Evolutionary conservation across 2,888 invertebrate species (phyloP).

Genomic region (Seladonia tumulorum): DNA sequence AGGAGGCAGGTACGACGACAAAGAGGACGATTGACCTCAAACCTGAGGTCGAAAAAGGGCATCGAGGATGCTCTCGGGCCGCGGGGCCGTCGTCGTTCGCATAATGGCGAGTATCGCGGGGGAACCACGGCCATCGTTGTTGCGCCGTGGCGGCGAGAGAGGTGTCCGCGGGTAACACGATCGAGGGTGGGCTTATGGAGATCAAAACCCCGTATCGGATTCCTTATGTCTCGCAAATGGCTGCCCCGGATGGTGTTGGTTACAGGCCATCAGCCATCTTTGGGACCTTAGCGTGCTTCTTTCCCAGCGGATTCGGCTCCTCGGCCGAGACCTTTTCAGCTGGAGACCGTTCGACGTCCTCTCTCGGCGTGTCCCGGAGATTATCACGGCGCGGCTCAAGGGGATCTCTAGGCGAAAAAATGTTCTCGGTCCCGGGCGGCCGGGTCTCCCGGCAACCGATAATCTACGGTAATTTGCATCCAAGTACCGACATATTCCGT

Average conservation of each 20-base stretch:
- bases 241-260: slow-evolving; percentile 81
- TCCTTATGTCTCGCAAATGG: slow-evolving; percentile 82
- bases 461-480: slow-evolving; percentile 49
- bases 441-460: slow-evolving; percentile 33
- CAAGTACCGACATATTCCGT: slow-evolving; percentile 44
- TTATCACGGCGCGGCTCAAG: background rate
- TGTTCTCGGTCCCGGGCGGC: background rate
- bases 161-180: slow-evolving; percentile 82
- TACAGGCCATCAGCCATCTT: slow-evolving; percentile 82
- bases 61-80: slow-evolving; percentile 50
- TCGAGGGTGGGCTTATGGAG: slow-evolving; percentile 83
- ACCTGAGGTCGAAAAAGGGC: slow-evolving; percentile 67
- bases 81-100: slow-evolving; percentile 57
- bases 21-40: slow-evolving; percentile 74
- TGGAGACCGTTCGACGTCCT: background rate
- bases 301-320: slow-evolving; percentile 56
- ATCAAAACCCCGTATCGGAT: slow-evolving; percentile 83
- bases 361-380: background rate
- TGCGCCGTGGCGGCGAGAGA: slow-evolving; percentile 55
- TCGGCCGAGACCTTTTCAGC: slow-evolving; percentile 6
- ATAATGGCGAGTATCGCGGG: slow-evolving; percentile 69
- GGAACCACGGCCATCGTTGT: slow-evolving; percentile 75
- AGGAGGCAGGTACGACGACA: slow-evolving; percentile 59
- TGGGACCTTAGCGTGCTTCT: slow-evolving; percentile 79
- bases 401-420: background rate